Percentiles rank a stretch among this genome's conserved stretches.
Conservation (phyloP, 53 echinoderm and acorn worm species). For the Apostichopus leukothele region DNA sequence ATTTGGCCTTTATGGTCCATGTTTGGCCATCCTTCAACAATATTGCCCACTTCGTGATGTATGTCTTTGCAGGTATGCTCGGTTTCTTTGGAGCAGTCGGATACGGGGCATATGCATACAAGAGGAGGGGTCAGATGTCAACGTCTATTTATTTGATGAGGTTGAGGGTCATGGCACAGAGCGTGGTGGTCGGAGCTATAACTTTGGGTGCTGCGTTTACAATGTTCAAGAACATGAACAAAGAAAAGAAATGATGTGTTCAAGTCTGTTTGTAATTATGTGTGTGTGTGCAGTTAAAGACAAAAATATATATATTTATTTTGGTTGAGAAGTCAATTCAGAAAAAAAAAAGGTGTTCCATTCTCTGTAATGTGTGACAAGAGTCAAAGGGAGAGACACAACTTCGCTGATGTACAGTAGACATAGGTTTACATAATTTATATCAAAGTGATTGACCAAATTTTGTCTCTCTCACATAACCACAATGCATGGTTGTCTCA, state of each 20-base stretch:
- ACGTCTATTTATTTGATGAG: conserved; percentile 91
- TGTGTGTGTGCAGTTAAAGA: background rate
- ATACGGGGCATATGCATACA: conserved; percentile 79
- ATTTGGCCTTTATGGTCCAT: too few species aligned
- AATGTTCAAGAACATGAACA: conserved; percentile 47
- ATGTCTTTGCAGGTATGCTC: conserved; percentile 59
- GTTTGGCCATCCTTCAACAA: too few species aligned
- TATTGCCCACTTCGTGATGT: too few species aligned
- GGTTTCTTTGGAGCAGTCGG: conserved; percentile 71
- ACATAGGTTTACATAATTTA: too few species aligned
- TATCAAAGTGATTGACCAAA: too few species aligned
- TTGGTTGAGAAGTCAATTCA: background rate
- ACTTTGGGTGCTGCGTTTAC: conserved; percentile 72
- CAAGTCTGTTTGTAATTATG: background rate
- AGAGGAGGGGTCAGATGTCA: conserved; percentile 67
- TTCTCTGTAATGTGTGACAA: background rate
- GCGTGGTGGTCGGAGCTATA: conserved; percentile 85
- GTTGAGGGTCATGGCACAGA: conserved; percentile 84
- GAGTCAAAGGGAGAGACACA: background rate
- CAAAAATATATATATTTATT: background rate
- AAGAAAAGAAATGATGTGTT: conserved; percentile 32
- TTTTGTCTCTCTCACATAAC: too few species aligned
- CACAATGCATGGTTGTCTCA: too few species aligned
- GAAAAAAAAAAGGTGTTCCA: background rate
- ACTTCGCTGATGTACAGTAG: too few species aligned